Evolutionary conservation across 2,797 vertebrate species (phyloP), one percentile per base, ranked within the genome.

Genomic region (Pangasius krempfi): DNA sequence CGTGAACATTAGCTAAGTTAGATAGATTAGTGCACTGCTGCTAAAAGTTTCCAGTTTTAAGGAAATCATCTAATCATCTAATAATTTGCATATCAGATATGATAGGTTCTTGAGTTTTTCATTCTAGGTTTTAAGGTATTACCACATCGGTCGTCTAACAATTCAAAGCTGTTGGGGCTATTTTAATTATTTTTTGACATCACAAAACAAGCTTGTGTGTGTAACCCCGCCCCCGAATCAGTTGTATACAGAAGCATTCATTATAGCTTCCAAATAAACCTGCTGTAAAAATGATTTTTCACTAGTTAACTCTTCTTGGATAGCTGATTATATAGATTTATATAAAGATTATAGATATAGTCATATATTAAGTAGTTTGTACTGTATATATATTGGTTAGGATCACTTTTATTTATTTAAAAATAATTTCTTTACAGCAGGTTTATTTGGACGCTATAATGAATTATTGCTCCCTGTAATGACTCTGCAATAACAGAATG

Each of bases 401-500:
- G 44, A 7, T 44, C 44, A 44, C 44, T 44, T 44, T 44, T 44
- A 44, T 44, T 44, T 44, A 44, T 44, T 44, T 44, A 44, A 44
- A 44, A 44, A 6, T 44, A 5, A 6, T 44, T 44, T 44, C n/a
- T 5, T 5, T 44, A 44, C 40, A 44, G 22, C 75, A 52, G 47
- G n/a, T 79, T 54, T 4, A 54, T 79, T 79, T 79, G 47, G n/a
- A 54, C 33, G 50, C 50, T 79, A 30, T 79, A 54, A 79, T 30
- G n/a, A 79, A 79, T 56, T 56, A 33, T 33, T 20, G 76, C 56
- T 62, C 13, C 22, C 50, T 44, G 40, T 44, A 73, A 58, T 72
- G 52, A 82, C 58, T 27, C 22, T 66, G 54, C 27, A 83, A 73
- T 83, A 87, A 82, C 33, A 80, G 75, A 78, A 50, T n/a, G 33